Evolutionary conservation across 2,888 invertebrate species (phyloP).

Genomic region (Clostera curtula): DNA sequence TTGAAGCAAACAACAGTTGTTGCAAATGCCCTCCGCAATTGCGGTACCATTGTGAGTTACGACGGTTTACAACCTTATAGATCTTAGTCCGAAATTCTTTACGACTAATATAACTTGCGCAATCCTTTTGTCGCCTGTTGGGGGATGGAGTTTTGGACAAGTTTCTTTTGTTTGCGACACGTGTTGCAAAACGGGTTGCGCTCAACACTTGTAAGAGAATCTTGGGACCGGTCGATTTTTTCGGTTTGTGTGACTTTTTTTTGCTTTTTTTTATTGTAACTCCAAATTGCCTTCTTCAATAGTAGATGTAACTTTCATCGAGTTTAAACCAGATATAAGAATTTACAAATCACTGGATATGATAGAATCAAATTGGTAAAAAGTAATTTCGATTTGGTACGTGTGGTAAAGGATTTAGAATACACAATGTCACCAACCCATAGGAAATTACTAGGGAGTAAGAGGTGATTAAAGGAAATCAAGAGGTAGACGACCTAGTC

Average conservation of each 20-base stretch:
- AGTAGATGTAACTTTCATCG: too few relatives aligned
- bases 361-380: too few relatives aligned
- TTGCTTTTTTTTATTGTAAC: slow-evolving; percentile 41
- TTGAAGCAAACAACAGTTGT: slow-evolving; percentile 72
- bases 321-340: too few relatives aligned
- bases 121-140: slow-evolving; percentile 65
- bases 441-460: too few relatives aligned
- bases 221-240: slow-evolving; percentile 52
- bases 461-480: too few relatives aligned
- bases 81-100: slow-evolving; percentile 71
- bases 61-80: slow-evolving; percentile 66
- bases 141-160: slow-evolving; percentile 44
- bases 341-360: too few relatives aligned
- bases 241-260: slow-evolving; percentile 39
- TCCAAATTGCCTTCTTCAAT: too few relatives aligned
- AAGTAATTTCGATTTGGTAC: too few relatives aligned
- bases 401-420: too few relatives aligned
- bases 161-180: slow-evolving; percentile 72
- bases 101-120: slow-evolving; percentile 71
- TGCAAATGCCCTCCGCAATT: slow-evolving; percentile 68
- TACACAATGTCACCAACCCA: too few relatives aligned
- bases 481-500: too few relatives aligned
- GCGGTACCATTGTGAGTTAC: slow-evolving; percentile 69
- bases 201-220: slow-evolving; percentile 61
- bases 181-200: slow-evolving; percentile 71